Base-by-base conservation (phyloP, 2,113 vertebrate genomes). In the Neodon shergylaensis region DNA sequence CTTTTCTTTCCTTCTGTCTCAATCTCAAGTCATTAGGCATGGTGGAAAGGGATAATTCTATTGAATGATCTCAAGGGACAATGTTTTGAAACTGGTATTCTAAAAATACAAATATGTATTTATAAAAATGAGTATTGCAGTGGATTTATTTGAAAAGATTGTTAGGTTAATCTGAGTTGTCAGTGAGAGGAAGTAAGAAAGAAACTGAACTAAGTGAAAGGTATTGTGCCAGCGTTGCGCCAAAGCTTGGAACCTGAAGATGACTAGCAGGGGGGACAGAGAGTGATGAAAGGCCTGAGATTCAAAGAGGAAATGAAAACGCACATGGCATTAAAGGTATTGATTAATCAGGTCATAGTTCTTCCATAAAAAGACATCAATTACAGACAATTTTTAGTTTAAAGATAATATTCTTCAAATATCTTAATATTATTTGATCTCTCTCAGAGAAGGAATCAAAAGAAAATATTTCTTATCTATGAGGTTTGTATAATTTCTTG, bases 331-430 rank as follows among this genome's bases (percentile, higher is more conserved):
- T 65, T 95, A 36, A 95, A 73, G 31, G 42, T 21, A 81, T n/a
- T 81, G 19, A 88, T 22, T 66, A 42, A 83, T 36, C 7, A 87
- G 31, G 85, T 97, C 77, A 78, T 28, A 89, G 31, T 79, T 78
- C 26, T 79, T 12, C 6, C 61, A 47, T 52, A 91, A 52, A 39
- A 91, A 52, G 31, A 96, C 11, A 79, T 65, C 12, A 90, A 83
- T 17, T 73, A 65, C 44, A 77, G 77, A 91, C 49, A 26, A 54
- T 49, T 84, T 94, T 63, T 74, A 70, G 12, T 73, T 91, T 65
- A 70, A 74, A 33, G 81, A 47, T 92, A 86, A 84, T 66, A 74
- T 90, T 6, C 94, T 77, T 86, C 61, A 92, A 86, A 90, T 72
- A 87, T 90, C 95, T 24, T 90, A 78, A 88, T 66, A 7, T 54